Evolutionary conservation across 2,113 vertebrate genomes (phyloP).

Genomic region (Phaetusa simplex): DNA sequence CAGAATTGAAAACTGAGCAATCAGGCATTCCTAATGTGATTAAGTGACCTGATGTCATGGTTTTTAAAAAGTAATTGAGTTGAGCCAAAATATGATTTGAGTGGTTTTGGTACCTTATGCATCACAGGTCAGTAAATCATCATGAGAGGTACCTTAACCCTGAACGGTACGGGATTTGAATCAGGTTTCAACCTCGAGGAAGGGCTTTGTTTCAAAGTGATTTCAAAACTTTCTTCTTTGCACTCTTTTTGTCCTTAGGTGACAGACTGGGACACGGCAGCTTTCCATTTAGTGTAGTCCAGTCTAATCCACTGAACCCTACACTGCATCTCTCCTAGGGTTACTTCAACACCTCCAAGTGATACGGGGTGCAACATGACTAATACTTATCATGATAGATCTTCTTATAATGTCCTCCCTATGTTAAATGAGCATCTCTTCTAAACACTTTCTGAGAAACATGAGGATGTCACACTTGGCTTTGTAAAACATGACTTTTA

Average conservation of each 20-base stretch:
- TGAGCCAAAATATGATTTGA: slow-evolving; percentile 17
- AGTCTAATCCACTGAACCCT: not conserved
- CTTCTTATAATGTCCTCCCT: not conserved
- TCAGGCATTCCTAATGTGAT: slow-evolving; percentile 55
- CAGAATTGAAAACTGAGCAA: slow-evolving; percentile 33
- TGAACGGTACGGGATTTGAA: not conserved
- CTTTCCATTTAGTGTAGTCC: not conserved
- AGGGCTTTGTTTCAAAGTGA: not conserved
- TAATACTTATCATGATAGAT: not conserved
- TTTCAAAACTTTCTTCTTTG: not conserved
- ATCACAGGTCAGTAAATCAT: not conserved
- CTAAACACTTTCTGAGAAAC: not conserved
- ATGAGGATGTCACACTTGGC: not conserved
- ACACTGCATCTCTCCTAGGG: not conserved
- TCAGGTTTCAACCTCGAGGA: not conserved
- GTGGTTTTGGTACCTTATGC: not conserved
- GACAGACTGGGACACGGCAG: not conserved
- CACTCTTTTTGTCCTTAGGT: not conserved
- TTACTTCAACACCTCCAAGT: not conserved
- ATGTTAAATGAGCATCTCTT: not conserved
- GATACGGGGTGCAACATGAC: not conserved
- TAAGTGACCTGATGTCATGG: slow-evolving; percentile 37
- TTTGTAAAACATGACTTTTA: not conserved
- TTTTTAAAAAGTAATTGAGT: slow-evolving; percentile 33
- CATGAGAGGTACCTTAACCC: not conserved